Evolutionary conservation across 2,888 invertebrate genomes (phyloP), one percentile per base, ranked within the genome.

Genomic region (Lacanobia oleracea): DNA sequence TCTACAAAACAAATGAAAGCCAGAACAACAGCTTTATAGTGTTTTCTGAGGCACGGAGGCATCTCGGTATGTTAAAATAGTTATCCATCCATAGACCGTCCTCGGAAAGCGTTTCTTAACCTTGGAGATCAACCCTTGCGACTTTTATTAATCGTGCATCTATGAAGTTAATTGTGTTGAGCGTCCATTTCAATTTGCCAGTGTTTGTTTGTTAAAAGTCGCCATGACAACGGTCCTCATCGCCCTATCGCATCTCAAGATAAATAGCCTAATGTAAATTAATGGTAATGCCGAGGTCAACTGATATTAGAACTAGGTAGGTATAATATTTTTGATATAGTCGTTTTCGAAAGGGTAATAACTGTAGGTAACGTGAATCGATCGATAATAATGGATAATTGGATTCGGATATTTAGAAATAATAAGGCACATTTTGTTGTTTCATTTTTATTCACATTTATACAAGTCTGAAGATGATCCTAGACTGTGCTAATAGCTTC

Each of bases 181-280:
- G n/a, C 63, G 18, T 65, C 21, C 18, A 59, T 67, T 68, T 33
- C 33, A 5, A 33, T 33, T 40, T 56, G 27, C 37, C 54, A 40
- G 43, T 43, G 63, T 84, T 86, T 89, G 90, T 90, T 89, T 88
- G 88, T 66, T 40, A 40, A 57, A 10, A 54, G 88, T 87, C 62
- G 75, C 81, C 76, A 84, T 81, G 82, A 77, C 67, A 57, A 89
- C 87, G 66, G 63, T 48, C 72, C 65, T 78, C 77, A 74, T 71
- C 69, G 78, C 71, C 65, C 73, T 74, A 72, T 72, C 69, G 70
- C 75, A 84, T 86, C 84, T 83, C 59, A 68, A 81, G 82, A 57
- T 66, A 51, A 77, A 77, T 83, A 59, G 62, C 66, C 45, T 43
- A 73, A 82, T 76, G 86, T 79, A 84, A 85, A 86, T 86, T 75